Percentiles rank a stretch among this genome's conserved stretches.
Evolutionary conservation across 2,113 vertebrate genomes (phyloP).

Genomic region (Lynx canadensis): DNA sequence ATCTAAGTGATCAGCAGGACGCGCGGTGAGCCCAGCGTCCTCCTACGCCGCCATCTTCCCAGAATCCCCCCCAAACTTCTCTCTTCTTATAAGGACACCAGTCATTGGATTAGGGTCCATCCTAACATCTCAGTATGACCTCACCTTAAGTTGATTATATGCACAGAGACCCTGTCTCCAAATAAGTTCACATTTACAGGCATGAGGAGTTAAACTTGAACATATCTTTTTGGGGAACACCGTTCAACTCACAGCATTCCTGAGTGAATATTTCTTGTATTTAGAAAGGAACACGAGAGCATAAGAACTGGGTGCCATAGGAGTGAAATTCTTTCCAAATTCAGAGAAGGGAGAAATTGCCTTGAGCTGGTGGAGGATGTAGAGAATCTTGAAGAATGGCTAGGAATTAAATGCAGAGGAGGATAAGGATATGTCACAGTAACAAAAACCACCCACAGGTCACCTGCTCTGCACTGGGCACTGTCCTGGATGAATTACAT

Average conservation of each 20-base stretch:
- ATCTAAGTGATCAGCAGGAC: too few species aligned
- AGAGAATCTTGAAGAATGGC: neutral
- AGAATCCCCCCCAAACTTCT: neutral
- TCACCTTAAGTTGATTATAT: neutral
- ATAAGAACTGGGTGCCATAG: neutral
- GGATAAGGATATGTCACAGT: too few species aligned
- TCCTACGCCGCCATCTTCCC: too few species aligned
- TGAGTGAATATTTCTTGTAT: neutral
- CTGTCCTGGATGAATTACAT: neutral
- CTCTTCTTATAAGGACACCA: neutral
- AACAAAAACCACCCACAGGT: neutral
- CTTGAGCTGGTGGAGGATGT: neutral
- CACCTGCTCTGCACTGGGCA: too few species aligned
- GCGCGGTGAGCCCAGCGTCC: too few species aligned
- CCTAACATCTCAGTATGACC: neutral
- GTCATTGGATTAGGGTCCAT: neutral
- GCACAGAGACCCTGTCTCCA: neutral
- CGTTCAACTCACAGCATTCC: neutral
- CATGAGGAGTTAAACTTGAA: neutral
- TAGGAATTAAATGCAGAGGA: neutral
- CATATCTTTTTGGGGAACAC: neutral
- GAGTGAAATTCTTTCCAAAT: neutral
- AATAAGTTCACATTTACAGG: neutral
- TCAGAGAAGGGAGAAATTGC: neutral
- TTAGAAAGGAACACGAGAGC: neutral